These are phyloP conservation scores for Zootermopsis nevadensis DNA, from an alignment of 2,888 invertebrate species.

Conservation along the genomic window DNA sequence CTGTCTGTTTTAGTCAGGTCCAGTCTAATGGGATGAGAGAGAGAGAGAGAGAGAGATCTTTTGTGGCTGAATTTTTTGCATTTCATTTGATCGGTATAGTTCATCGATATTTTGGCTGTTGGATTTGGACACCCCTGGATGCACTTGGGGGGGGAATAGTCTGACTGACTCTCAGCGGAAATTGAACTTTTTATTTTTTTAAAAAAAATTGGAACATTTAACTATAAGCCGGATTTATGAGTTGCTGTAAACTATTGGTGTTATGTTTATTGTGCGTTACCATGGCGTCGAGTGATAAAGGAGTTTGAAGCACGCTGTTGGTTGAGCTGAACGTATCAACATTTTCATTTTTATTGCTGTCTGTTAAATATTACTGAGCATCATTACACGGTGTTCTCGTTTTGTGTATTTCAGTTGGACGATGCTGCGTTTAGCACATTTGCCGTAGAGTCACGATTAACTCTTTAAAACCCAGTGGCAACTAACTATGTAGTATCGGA, in stretches of 20 bases:
- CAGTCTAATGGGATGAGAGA: too few relatives aligned
- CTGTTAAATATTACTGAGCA: neutral
- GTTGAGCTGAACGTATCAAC: neutral
- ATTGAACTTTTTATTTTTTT: constrained; percentile 14
- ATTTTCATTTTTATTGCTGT: neutral
- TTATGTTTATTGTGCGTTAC: neutral
- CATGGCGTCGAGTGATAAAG: neutral
- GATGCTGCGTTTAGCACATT: too few relatives aligned
- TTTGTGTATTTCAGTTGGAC: too few relatives aligned
- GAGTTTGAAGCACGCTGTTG: neutral
- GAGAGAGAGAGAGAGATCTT: too few relatives aligned
- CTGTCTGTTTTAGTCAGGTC: too few relatives aligned
- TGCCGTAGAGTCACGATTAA: too few relatives aligned
- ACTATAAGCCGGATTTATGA: constrained; percentile 28
- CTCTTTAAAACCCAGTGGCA: too few relatives aligned
- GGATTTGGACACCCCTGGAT: neutral
- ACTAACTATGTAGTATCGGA: too few relatives aligned
- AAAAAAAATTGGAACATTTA: constrained; percentile 29
- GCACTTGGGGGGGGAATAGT: neutral
- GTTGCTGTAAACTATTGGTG: neutral
- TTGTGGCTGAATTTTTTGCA: too few relatives aligned
- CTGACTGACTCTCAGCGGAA: neutral
- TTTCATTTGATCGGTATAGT: too few relatives aligned
- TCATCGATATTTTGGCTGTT: too few relatives aligned
- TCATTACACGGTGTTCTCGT: neutral